Conservation (phyloP, 2,888 invertebrate species). For the Ennomos quercinarius region DNA sequence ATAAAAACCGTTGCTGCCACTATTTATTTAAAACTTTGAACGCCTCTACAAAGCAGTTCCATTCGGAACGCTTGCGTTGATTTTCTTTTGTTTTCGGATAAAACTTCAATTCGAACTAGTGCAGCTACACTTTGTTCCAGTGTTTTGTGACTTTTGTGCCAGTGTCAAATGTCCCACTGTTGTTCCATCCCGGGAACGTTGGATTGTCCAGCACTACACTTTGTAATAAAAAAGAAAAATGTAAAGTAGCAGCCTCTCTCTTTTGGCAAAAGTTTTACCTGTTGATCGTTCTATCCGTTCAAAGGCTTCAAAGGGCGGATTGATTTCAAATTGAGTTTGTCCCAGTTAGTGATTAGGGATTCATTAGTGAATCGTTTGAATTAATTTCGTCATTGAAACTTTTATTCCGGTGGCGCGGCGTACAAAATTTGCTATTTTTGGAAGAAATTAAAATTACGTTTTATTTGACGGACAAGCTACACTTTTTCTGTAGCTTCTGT, state of each 20-base stretch:
- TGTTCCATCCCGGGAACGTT: slow-evolving; percentile 43
- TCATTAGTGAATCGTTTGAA: slow-evolving; percentile 36
- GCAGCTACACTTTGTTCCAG: slow-evolving; percentile 40
- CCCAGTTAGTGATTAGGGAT: slow-evolving; percentile 29
- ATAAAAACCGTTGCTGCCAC: not conserved
- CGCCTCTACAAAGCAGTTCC: slow-evolving; percentile 28
- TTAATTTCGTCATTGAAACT: slow-evolving; percentile 37
- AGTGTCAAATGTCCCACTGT: slow-evolving; percentile 58
- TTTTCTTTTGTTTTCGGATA: slow-evolving; percentile 32
- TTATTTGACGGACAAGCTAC: no score
- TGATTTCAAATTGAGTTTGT: slow-evolving; percentile 39
- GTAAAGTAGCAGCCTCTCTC: slow-evolving; percentile 16
- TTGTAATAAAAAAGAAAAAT: slow-evolving; percentile 24
- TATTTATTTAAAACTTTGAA: slow-evolving; percentile 21
- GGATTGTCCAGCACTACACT: slow-evolving; percentile 15
- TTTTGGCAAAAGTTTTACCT: slow-evolving; percentile 33
- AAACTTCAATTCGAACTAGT: slow-evolving; percentile 34
- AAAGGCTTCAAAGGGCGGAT: slow-evolving; percentile 31
- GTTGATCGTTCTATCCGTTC: slow-evolving; percentile 36
- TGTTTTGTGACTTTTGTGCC: slow-evolving; percentile 47
- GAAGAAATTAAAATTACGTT: no score
- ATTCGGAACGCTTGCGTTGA: slow-evolving; percentile 15
- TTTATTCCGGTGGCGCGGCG: slow-evolving; percentile 18
- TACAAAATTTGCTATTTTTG: no score
- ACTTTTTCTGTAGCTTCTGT: no score